phyloP scores from a whole-genome alignment of 1,140 invertebrate genomes.

The Dolichoris vasculosae region DNA sequence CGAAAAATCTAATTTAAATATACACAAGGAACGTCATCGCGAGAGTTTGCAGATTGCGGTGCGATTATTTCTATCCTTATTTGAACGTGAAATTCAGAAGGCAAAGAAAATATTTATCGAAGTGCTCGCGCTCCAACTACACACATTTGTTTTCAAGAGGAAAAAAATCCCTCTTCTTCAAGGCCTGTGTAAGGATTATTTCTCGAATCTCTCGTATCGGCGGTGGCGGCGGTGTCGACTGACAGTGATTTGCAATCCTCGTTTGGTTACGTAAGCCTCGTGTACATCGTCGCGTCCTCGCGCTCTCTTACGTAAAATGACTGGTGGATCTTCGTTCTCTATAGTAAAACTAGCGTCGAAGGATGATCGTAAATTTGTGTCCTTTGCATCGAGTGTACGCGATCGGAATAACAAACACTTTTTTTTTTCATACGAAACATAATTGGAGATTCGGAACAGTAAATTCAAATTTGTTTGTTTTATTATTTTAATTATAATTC shows the following conservation, averaged over 20 bases:
- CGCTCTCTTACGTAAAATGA: conserved; percentile 44
- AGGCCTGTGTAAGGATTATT: conserved; percentile 37
- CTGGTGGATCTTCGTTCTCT: conserved; percentile 4
- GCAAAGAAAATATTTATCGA: background rate
- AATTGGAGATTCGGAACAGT: conserved; percentile 4
- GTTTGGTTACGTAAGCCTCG: conserved; percentile 41
- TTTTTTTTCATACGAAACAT: conserved; percentile 16
- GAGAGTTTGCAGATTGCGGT: background rate
- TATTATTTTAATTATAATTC: background rate
- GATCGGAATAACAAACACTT: conserved; percentile 22
- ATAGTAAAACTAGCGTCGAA: background rate
- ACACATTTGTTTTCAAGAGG: background rate
- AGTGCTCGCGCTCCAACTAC: background rate
- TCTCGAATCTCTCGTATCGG: conserved; percentile 1
- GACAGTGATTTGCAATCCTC: conserved; percentile 48
- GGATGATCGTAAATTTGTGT: conserved; percentile 27
- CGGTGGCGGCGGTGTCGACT: background rate
- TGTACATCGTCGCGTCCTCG: background rate
- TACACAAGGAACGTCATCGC: no score
- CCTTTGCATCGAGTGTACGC: background rate
- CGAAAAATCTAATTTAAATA: conserved; percentile 3
- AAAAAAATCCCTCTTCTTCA: conserved; percentile 3
- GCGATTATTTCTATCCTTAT: background rate
- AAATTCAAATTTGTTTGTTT: background rate
- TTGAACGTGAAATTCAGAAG: conserved; percentile 1